Evolutionary conservation across 2,113 vertebrate species (phyloP).

Genomic region (Daubentonia madagascariensis): DNA sequence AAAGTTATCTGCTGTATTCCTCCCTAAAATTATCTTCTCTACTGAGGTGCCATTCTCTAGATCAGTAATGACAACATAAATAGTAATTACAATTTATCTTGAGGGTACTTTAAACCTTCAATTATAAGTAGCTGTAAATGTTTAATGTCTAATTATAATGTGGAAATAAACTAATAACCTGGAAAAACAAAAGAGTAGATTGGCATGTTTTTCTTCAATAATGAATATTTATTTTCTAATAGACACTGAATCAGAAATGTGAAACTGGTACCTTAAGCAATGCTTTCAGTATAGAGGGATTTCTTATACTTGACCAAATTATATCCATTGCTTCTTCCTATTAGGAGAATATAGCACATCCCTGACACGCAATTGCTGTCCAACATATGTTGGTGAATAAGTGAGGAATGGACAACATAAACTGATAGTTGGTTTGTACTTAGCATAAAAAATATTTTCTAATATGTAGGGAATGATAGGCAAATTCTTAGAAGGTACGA

Average conservation of each 20-base stretch:
- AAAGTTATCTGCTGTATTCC: background rate
- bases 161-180: slow-evolving; percentile 58
- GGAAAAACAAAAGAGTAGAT: slow-evolving; percentile 44
- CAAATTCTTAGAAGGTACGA: background rate
- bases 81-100: slow-evolving; percentile 59
- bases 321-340: background rate
- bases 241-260: background rate
- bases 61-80: slow-evolving; percentile 38
- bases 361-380: background rate
- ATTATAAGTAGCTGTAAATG: slow-evolving; percentile 12
- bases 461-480: background rate
- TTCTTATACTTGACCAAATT: background rate
- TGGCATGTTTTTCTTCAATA: slow-evolving; percentile 12
- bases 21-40: slow-evolving; percentile 20
- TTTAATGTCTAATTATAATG: slow-evolving; percentile 54
- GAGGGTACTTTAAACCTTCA: slow-evolving; percentile 33
- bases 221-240: slow-evolving; percentile 33
- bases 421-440: background rate
- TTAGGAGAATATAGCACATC: background rate
- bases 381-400: background rate
- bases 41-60: background rate
- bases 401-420: background rate
- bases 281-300: background rate
- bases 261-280: background rate
- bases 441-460: background rate